phyloP scores from a whole-genome alignment of 2,797 vertebrate genomes.

The Smutsia temminckii region DNA sequence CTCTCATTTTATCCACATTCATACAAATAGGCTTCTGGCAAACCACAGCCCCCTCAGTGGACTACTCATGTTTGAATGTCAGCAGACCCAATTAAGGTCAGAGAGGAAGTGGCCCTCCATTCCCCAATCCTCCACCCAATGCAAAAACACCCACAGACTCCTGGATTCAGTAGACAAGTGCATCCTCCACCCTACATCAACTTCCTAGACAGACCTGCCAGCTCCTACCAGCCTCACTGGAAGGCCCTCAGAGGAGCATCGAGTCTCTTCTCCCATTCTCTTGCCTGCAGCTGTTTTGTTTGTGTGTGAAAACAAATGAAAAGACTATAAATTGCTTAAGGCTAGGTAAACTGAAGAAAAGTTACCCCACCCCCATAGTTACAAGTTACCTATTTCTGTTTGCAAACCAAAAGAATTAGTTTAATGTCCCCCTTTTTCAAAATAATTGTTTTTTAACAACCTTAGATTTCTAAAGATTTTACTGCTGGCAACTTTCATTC shows the following conservation, averaged over 20 bases:
- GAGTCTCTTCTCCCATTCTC: background rate
- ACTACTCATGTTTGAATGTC: background rate
- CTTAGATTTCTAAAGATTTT: slow-evolving; percentile 2
- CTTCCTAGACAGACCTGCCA: background rate
- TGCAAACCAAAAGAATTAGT: background rate
- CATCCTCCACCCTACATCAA: background rate
- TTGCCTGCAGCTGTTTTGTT: background rate
- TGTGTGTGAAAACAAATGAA: slow-evolving; percentile 12
- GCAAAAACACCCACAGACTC: background rate
- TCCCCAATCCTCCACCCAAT: background rate
- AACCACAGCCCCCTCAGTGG: background rate
- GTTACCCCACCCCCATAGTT: background rate
- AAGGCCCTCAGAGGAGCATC: background rate
- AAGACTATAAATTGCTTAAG: background rate
- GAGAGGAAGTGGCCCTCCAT: background rate
- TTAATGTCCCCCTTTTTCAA: background rate
- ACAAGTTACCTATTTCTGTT: slow-evolving; percentile 17
- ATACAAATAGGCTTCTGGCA: background rate
- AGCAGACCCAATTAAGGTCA: background rate
- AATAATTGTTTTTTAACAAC: slow-evolving; percentile 20
- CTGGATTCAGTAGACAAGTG: background rate
- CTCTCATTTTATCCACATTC: too few species aligned
- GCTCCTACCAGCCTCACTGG: background rate
- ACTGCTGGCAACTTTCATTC: slow-evolving; percentile 14
- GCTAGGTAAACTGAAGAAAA: background rate